A percentile compares a stretch with the other conserved stretches of the same genome.
These are phyloP conservation scores for Camarhynchus parvulus DNA, from an alignment of 2,113 vertebrate species.

Conservation along the genomic window DNA sequence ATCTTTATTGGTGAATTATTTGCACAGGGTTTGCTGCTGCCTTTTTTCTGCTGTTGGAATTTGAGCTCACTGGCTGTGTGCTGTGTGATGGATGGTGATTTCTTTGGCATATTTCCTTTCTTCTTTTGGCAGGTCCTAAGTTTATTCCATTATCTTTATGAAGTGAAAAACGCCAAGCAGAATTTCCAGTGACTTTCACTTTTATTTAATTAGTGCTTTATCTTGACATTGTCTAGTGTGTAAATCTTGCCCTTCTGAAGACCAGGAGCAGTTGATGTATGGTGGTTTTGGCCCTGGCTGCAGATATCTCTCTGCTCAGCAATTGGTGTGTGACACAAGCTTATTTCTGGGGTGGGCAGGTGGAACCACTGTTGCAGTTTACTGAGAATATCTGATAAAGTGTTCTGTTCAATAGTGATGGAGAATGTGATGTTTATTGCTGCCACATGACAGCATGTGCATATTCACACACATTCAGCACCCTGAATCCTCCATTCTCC, in stretches of 20 bases:
- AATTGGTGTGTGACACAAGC: not conserved
- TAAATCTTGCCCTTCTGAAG: conserved; percentile 20
- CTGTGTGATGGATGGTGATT: not conserved
- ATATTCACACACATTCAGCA: not conserved
- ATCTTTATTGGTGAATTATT: not conserved
- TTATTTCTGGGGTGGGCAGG: not conserved
- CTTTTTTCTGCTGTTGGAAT: not conserved
- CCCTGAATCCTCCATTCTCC: not conserved
- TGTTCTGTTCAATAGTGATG: not conserved
- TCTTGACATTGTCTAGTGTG: not conserved
- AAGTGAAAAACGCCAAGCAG: not conserved
- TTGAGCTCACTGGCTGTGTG: not conserved
- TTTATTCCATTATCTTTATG: conserved; percentile 28
- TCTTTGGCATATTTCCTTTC: conserved; percentile 2
- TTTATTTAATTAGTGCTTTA: conserved; percentile 5
- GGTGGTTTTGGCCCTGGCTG: not conserved
- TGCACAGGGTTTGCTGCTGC: not conserved
- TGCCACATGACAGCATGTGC: not conserved
- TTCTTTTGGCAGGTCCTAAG: conserved; percentile 6
- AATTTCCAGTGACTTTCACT: not conserved
- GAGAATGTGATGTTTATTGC: not conserved
- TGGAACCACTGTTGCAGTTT: not conserved
- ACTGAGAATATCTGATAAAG: not conserved
- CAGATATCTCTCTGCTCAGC: not conserved
- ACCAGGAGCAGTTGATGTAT: not conserved